A percentile compares a stretch with the other conserved stretches of the same genome.
phyloP scores from a whole-genome alignment of 2,113 vertebrate species.

The Eonycteris spelaea region DNA sequence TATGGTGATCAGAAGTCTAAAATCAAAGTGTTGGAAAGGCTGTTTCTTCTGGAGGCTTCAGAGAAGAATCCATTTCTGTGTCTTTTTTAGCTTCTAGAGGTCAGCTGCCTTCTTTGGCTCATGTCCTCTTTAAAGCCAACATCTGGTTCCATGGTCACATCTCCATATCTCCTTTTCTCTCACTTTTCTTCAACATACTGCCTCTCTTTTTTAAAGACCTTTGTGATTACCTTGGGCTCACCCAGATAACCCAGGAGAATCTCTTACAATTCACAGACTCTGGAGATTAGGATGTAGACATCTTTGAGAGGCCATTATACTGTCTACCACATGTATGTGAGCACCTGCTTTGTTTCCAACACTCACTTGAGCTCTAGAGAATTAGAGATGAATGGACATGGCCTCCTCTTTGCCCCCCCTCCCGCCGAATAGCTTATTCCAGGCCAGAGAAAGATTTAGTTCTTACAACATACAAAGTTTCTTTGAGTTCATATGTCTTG shows the following conservation, averaged over 20 bases:
- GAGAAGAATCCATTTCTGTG: background rate
- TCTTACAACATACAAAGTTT: slow-evolving; percentile 19
- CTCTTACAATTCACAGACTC: background rate
- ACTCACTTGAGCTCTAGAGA: background rate
- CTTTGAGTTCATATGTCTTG: background rate
- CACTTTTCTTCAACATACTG: background rate
- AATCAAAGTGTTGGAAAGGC: background rate
- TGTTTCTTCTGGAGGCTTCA: background rate
- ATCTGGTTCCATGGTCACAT: background rate
- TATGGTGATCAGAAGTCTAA: background rate
- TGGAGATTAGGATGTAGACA: background rate
- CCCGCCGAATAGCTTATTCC: background rate
- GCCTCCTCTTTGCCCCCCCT: background rate
- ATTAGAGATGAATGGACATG: background rate
- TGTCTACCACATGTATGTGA: background rate
- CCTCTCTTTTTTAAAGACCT: background rate
- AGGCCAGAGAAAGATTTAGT: background rate
- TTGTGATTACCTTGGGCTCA: background rate
- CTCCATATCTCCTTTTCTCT: background rate
- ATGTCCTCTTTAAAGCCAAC: background rate
- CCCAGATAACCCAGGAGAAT: background rate
- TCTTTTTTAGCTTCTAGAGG: background rate
- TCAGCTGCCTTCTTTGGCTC: background rate
- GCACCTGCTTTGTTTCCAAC: background rate
- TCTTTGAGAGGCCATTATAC: background rate